Evolutionary conservation across 2,888 invertebrate genomes (phyloP), one percentile per base, ranked within the genome.

Genomic region (Tinea pellionella): DNA sequence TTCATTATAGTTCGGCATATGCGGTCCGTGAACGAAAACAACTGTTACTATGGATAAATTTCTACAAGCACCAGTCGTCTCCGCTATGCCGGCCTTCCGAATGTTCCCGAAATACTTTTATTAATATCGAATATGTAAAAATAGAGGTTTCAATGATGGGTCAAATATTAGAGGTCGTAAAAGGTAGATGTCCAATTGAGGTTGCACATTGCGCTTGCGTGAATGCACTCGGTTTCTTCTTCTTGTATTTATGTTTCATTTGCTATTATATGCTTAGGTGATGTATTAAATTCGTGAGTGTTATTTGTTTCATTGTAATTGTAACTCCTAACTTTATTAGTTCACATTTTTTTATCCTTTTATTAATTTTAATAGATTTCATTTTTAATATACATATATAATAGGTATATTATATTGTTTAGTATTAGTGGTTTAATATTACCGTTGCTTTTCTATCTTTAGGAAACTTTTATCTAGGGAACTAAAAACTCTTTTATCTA

Each of bases 201-300:
- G 19, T 53, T 53, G 53, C 24, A 19, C 53, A 53, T 18, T 18
- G 53, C 24, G 53, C 24, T 53, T 53, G 53, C 53, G 53, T 53
- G 53, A 53, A 53, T 24, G 24, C 53, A 53, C 53, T 53, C n/a
- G 18, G 53, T 53, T 53, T 53, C 53, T 24, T 51, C 51, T n/a
- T 53, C 53, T 53, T 53, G 53, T 24, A 53, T 24, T 53, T 18
- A 53, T 53, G 47, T 53, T 53, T 53, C 53, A 53, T 53, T 53
- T 24, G 53, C 53, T 24, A 53, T 53, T 47, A 47, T 47, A 47
- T 47, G 47, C 13, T 47, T 16, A 47, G 47, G 47, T 47, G 47
- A 47, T 47, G 47, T 47, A 47, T 47, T 47, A 47, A 47, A 7
- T 47, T 47, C 47, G 47, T 47, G 47, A 47, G 16, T 47, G 24